Evolutionary conservation across 2,888 invertebrate genomes (phyloP).

Genomic region (Drosophila mimetica): DNA sequence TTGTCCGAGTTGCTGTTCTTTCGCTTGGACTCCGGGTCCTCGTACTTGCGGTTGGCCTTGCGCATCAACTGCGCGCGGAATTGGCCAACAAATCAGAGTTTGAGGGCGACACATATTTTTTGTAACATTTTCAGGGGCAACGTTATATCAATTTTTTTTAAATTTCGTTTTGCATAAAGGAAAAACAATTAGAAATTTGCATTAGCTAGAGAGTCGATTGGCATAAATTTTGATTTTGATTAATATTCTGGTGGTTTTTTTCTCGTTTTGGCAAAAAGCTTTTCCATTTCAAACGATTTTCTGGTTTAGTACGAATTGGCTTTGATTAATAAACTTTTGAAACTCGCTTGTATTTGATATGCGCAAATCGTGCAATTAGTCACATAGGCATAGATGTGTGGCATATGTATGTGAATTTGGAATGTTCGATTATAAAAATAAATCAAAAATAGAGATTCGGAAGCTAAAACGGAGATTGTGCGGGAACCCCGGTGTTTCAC

Average conservation of each 20-base stretch:
- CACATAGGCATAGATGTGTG: slow-evolving; percentile 51
- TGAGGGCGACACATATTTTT: not conserved
- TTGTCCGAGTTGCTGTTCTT: slow-evolving; percentile 83
- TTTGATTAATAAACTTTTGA: slow-evolving; percentile 27
- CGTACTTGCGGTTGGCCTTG: slow-evolving; percentile 61
- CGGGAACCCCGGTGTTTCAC: not conserved
- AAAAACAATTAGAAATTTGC: slow-evolving; percentile 73
- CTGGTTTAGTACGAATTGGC: slow-evolving; percentile 32
- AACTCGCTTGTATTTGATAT: slow-evolving; percentile 22
- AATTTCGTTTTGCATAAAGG: slow-evolving; percentile 56
- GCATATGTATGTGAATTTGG: slow-evolving; percentile 32
- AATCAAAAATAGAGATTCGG: slow-evolving; percentile 4
- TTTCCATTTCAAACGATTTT: slow-evolving; percentile 36
- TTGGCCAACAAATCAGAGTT: slow-evolving; percentile 3
- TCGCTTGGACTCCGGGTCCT: slow-evolving; percentile 80
- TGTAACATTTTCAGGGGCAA: slow-evolving; percentile 28
- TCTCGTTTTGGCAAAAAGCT: slow-evolving; percentile 29
- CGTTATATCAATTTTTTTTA: slow-evolving; percentile 38
- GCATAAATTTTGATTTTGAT: slow-evolving; percentile 34
- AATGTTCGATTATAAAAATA: slow-evolving; percentile 28
- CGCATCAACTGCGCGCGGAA: slow-evolving; percentile 55
- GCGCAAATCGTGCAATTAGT: slow-evolving; percentile 70
- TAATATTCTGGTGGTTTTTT: slow-evolving; percentile 34
- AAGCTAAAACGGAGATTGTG: slow-evolving; percentile 12
- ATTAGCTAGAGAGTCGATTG: slow-evolving; percentile 60